Conservation (phyloP, 2,797 vertebrate genomes). For the Microctenopoma lineatum region DNA sequence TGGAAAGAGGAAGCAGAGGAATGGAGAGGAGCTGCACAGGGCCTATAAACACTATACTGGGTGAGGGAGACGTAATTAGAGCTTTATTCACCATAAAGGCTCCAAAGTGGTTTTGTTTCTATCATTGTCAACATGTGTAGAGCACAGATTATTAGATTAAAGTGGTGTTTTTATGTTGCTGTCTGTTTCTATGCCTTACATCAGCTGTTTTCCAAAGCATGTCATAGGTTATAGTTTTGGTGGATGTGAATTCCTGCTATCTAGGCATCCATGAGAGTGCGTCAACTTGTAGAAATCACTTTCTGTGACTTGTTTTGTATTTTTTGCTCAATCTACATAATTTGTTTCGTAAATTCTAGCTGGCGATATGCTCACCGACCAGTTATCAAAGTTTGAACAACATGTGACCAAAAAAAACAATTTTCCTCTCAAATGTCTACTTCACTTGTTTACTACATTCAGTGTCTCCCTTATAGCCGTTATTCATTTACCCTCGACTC, state of each 20-base stretch:
- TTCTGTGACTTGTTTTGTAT: not conserved
- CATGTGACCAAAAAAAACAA: not conserved
- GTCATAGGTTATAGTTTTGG: not conserved
- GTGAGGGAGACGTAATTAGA: conserved; percentile 51
- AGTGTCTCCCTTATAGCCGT: not conserved
- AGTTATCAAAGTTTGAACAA: not conserved
- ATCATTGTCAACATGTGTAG: conserved; percentile 34
- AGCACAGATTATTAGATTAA: conserved; percentile 44
- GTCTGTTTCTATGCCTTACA: conserved; percentile 8
- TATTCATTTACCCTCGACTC: not conserved
- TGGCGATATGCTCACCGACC: not conserved
- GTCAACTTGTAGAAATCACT: not conserved
- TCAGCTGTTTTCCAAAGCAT: not conserved
- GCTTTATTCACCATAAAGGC: conserved; percentile 48
- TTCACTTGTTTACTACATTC: not conserved
- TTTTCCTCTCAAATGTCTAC: not conserved
- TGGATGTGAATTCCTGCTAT: not conserved
- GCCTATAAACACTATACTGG: conserved; percentile 29
- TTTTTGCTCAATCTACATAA: too few relatives aligned
- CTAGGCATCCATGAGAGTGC: not conserved
- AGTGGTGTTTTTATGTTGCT: conserved; percentile 11
- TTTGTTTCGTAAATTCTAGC: too few relatives aligned
- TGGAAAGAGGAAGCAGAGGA: conserved; percentile 57
- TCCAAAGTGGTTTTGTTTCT: conserved; percentile 39
- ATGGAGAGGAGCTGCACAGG: conserved; percentile 39